These are phyloP conservation scores for Neelides folsomi DNA, from an alignment of 2,888 invertebrate species.

Conservation along the genomic window DNA sequence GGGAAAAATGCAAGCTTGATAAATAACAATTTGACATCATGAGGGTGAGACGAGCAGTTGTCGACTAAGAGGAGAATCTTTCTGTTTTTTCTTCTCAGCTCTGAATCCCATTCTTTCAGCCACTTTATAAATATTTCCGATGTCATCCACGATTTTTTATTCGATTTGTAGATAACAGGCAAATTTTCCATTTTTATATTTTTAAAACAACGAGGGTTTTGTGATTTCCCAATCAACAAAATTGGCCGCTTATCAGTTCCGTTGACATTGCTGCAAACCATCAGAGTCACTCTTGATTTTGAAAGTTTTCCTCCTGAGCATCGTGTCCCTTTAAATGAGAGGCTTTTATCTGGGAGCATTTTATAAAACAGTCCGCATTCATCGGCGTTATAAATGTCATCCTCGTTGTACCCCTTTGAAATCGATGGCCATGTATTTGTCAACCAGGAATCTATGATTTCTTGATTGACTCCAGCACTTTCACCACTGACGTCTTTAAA, in stretches of 20 bases:
- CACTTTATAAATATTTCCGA: slow-evolving; percentile 31
- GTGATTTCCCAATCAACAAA: slow-evolving; percentile 15
- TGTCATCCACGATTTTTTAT: slow-evolving; percentile 37
- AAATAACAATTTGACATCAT: slow-evolving; percentile 27
- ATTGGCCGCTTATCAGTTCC: slow-evolving; percentile 16
- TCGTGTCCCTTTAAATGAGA: background rate
- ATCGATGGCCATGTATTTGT: background rate
- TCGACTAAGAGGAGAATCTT: slow-evolving; percentile 34
- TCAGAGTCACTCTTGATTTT: slow-evolving; percentile 12
- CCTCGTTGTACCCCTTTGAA: background rate
- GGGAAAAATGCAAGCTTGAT: slow-evolving; percentile 35
- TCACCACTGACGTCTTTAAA: background rate
- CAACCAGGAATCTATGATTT: background rate
- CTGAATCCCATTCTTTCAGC: slow-evolving; percentile 29
- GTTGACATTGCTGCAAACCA: slow-evolving; percentile 12
- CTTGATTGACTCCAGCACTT: background rate
- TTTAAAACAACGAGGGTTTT: slow-evolving; percentile 9
- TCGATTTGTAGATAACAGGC: slow-evolving; percentile 26
- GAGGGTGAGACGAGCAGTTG: slow-evolving; percentile 33
- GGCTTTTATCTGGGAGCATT: slow-evolving; percentile 8
- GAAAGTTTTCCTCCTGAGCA: slow-evolving; percentile 17
- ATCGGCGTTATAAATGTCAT: slow-evolving; percentile 15
- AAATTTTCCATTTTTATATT: slow-evolving; percentile 1
- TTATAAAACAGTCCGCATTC: slow-evolving; percentile 16
- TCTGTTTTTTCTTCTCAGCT: slow-evolving; percentile 29